These are phyloP conservation scores for Aphodius granarius DNA, from an alignment of 2,888 invertebrate species.

Conservation along the genomic window DNA sequence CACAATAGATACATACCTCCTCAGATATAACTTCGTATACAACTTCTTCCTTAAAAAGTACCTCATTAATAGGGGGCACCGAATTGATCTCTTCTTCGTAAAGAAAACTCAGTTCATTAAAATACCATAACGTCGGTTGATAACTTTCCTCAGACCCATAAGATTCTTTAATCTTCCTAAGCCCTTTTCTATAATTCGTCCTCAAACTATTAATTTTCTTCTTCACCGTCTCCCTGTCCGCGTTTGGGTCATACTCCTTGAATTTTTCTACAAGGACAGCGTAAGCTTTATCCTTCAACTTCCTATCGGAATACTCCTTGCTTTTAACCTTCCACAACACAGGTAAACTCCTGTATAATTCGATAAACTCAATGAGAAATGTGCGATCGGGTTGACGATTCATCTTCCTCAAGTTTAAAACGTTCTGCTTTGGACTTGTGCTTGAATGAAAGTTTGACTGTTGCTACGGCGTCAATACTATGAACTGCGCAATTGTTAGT, in stretches of 20 bases:
- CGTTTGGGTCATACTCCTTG: conserved; percentile 27
- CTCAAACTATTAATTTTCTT: conserved; percentile 36
- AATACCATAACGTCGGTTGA: not conserved
- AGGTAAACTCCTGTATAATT: conserved; percentile 31
- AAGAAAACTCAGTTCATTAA: not conserved
- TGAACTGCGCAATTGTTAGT: not conserved
- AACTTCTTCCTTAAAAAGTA: not conserved
- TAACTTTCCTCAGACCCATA: not conserved
- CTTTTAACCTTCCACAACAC: conserved; percentile 33
- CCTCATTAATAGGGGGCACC: not conserved
- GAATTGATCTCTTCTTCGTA: not conserved
- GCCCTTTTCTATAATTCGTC: conserved; percentile 33
- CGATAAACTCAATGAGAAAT: not conserved
- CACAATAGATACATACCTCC: not conserved
- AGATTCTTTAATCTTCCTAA: conserved; percentile 6
- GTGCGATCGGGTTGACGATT: not conserved
- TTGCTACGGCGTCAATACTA: not conserved
- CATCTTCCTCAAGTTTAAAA: too few species aligned
- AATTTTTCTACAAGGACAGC: conserved; percentile 27
- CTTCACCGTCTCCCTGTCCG: conserved; percentile 27
- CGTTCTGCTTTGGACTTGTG: too few species aligned
- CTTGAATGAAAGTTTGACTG: not conserved
- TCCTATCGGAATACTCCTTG: conserved; percentile 34
- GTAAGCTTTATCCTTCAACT: conserved; percentile 30
- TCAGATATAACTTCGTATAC: not conserved